Percentiles rank a stretch among this genome's conserved stretches.
Evolutionary conservation across 1,140 invertebrate genomes (phyloP).

Genomic region (Belonocnema kinseyi): DNA sequence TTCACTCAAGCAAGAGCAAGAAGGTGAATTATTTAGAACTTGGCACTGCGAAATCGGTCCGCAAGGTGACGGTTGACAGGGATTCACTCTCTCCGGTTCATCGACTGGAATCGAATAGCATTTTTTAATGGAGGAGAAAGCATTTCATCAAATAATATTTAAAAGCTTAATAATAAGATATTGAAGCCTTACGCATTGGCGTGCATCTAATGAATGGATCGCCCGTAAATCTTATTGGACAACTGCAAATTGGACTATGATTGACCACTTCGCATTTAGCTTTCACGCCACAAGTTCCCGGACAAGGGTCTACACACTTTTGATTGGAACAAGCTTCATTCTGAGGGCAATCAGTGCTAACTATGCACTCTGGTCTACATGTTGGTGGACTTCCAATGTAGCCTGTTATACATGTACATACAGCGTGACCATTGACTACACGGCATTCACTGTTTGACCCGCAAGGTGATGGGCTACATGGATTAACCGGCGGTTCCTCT

Average conservation of each 20-base stretch:
- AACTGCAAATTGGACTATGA: conserved; percentile 80
- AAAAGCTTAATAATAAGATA: neutral
- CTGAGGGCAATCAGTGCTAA: conserved; percentile 80
- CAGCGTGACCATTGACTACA: conserved; percentile 78
- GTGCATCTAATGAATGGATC: conserved; percentile 78
- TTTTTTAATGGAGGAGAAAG: conserved; percentile 5
- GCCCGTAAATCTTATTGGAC: conserved; percentile 77
- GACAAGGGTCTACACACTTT: conserved; percentile 84
- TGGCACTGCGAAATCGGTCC: conserved; percentile 76
- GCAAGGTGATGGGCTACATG: conserved; percentile 81
- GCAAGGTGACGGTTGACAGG: conserved; percentile 74
- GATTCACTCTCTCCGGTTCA: neutral
- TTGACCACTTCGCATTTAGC: conserved; percentile 81
- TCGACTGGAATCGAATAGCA: conserved; percentile 38
- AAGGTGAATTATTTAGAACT: conserved; percentile 72
- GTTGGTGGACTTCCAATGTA: conserved; percentile 82
- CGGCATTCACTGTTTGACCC: conserved; percentile 82
- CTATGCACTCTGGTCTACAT: conserved; percentile 83
- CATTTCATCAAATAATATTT: neutral
- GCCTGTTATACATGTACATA: conserved; percentile 82
- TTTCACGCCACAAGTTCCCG: conserved; percentile 81
- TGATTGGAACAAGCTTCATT: conserved; percentile 82
- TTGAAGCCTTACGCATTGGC: conserved; percentile 69
- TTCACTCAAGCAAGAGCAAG: conserved; percentile 74
- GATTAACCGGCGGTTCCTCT: conserved; percentile 61